Conservation (phyloP, 2,797 vertebrate species). For the Smutsia gigantea region DNA sequence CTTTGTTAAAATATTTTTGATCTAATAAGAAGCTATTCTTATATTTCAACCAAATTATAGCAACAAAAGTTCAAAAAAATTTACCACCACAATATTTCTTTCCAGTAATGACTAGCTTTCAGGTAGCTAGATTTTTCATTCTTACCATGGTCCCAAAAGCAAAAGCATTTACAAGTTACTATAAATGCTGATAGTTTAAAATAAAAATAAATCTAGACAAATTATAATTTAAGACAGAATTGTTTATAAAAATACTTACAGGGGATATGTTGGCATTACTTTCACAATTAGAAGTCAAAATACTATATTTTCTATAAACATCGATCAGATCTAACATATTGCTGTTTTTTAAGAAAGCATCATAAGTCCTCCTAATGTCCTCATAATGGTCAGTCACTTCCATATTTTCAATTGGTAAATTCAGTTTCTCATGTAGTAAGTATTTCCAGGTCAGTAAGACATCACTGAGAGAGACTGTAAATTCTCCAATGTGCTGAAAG, state of each 20-base stretch:
- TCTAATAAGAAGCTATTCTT: constrained; percentile 38
- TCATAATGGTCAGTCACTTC: constrained; percentile 89
- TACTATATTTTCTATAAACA: constrained; percentile 87
- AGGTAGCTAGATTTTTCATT: constrained; percentile 61
- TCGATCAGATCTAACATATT: constrained; percentile 95
- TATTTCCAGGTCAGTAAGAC: constrained; percentile 93
- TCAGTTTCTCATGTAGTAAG: constrained; percentile 93
- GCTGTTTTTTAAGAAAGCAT: constrained; percentile 91
- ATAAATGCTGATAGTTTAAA: constrained; percentile 9
- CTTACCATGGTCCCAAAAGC: constrained; percentile 8
- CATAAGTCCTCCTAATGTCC: constrained; percentile 90
- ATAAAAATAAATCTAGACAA: constrained; percentile 49
- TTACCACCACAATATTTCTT: constrained; percentile 45
- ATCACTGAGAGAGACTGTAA: constrained; percentile 92
- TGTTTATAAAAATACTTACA: constrained; percentile 88
- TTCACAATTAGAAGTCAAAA: constrained; percentile 85
- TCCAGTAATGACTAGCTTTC: constrained; percentile 51
- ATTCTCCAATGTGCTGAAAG: constrained; percentile 91
- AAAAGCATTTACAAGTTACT: constrained; percentile 45
- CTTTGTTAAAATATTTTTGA: not conserved
- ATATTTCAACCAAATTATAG: constrained; percentile 40
- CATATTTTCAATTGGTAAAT: constrained; percentile 85
- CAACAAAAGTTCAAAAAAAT: constrained; percentile 39
- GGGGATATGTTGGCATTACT: constrained; percentile 84
- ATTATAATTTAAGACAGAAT: constrained; percentile 40